phyloP scores from a whole-genome alignment of 2,888 invertebrate genomes.

The Anorthoa munda region DNA sequence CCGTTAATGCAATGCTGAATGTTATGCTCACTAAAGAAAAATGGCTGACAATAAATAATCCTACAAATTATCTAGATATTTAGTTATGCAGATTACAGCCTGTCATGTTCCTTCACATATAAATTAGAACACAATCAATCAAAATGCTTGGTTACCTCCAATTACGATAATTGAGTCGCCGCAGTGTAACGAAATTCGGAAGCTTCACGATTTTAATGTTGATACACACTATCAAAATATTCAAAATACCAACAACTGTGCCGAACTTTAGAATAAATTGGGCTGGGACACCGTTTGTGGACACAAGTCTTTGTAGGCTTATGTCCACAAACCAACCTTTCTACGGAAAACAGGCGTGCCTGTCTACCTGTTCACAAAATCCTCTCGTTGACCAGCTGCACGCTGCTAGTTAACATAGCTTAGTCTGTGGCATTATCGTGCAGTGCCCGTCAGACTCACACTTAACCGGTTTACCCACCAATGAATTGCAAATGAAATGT shows the following conservation, averaged over 20 bases:
- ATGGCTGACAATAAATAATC: background rate
- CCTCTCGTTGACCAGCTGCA: background rate
- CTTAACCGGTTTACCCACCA: constrained; percentile 42
- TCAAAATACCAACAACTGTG: background rate
- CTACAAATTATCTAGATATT: background rate
- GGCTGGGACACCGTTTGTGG: too few species aligned
- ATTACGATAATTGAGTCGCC: background rate
- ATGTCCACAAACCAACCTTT: background rate
- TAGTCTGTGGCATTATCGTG: constrained; percentile 6
- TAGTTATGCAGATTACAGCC: background rate
- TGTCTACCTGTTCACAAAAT: background rate
- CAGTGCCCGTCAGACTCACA: constrained; percentile 6
- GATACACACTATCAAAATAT: background rate
- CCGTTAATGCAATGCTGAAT: background rate
- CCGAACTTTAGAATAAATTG: background rate
- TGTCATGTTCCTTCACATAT: background rate
- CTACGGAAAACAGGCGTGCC: background rate
- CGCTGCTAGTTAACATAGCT: background rate
- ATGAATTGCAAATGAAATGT: constrained; percentile 55
- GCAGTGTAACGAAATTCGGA: background rate
- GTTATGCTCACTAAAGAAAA: background rate
- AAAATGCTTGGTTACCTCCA: constrained; percentile 6
- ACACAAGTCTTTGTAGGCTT: background rate
- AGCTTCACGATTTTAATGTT: background rate
- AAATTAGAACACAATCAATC: constrained; percentile 7